These are phyloP conservation scores for Ammodytes marinus DNA, from an alignment of 2,113 vertebrate species.

Conservation along the genomic window DNA sequence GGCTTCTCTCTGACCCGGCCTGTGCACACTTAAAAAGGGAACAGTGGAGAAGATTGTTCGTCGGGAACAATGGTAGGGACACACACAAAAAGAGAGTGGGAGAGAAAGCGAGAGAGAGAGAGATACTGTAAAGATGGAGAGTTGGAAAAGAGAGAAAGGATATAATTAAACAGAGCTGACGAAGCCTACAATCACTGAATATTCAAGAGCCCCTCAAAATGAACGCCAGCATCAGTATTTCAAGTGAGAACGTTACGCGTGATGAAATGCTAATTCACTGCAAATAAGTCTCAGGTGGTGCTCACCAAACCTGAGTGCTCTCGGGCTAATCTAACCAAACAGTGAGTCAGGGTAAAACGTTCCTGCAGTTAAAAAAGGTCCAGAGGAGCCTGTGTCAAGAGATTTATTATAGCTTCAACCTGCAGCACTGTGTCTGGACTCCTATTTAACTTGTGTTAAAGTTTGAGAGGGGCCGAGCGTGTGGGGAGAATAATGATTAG, in stretches of 20 bases:
- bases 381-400: not conserved
- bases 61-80: not conserved
- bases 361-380: conserved; percentile 16
- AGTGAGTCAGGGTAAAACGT: not conserved
- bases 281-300: conserved; percentile 16
- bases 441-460: conserved; percentile 3
- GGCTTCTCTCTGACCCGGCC: conserved; percentile 10
- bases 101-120: not conserved
- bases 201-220: conserved; percentile 29
- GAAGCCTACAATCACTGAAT: conserved; percentile 1
- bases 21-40: not conserved
- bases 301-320: conserved; percentile 20
- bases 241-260: conserved; percentile 25
- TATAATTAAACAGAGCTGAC: not conserved
- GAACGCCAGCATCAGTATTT: conserved; percentile 12
- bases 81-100: not conserved
- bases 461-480: not conserved
- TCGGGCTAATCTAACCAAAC: conserved; percentile 27
- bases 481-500: not conserved
- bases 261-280: conserved; percentile 29
- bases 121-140: not conserved
- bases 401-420: not conserved
- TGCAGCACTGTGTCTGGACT: not conserved
- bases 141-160: not conserved
- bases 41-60: not conserved